Percentiles rank a stretch among this genome's conserved stretches.
Evolutionary conservation across 2,113 vertebrate species (phyloP).

Genomic region (Anolis sagrei): DNA sequence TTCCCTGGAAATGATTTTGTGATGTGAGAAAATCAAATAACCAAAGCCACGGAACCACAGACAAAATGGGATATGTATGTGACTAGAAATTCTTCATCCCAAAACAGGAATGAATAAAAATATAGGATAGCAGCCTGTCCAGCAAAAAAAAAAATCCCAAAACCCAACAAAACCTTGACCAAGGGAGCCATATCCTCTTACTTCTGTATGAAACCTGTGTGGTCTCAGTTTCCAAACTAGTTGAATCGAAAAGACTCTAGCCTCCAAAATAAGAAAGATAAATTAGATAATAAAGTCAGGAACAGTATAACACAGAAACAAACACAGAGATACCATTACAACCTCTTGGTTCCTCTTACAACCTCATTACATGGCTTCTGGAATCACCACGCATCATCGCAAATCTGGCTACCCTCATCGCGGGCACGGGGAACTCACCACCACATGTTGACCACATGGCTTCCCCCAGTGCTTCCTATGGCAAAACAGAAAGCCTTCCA

Average conservation of each 20-base stretch:
- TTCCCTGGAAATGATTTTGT: neutral
- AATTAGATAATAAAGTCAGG: neutral
- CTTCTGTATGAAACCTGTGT: neutral
- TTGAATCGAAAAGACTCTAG: neutral
- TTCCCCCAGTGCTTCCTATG: no score
- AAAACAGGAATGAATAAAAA: no score
- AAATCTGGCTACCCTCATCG: no score
- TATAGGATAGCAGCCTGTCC: neutral
- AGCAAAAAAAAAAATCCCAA: neutral
- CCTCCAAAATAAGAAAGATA: neutral
- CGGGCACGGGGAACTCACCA: no score
- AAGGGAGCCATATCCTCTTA: no score
- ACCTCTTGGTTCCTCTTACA: neutral
- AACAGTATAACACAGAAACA: neutral
- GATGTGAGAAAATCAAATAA: neutral
- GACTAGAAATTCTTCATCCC: neutral
- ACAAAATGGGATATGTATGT: neutral
- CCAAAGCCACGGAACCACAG: neutral
- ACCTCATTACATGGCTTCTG: no score
- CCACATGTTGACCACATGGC: no score
- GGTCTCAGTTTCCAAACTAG: neutral
- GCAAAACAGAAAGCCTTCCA: no score
- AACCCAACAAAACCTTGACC: neutral
- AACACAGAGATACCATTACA: neutral
- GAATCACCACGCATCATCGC: no score